Base-by-base conservation (phyloP, 2,888 invertebrate genomes). In the Rosalia funebris region DNA sequence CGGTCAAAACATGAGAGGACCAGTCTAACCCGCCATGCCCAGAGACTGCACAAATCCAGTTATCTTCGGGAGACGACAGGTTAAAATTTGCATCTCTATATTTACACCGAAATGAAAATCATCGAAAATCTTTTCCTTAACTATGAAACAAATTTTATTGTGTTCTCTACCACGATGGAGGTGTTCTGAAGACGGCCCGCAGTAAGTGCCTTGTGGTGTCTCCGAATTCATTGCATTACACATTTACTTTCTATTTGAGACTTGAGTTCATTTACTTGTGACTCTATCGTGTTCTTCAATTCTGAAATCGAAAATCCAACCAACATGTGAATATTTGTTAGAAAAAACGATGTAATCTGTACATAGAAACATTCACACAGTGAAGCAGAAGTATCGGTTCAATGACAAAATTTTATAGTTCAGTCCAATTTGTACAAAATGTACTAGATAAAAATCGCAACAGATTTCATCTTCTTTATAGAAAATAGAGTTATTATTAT, bases 221-320 rank as follows among this genome's bases (percentile, higher is more conserved):
- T 76, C 77, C 86, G 71, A 76, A 78, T 79, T 94, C 93, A 95
- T 93, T 95, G 95, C 89, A 95, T 90, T 84, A 91, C 93, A 88
- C 95, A 95, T 88, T 93, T 95, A 87, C 93, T 95, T 88, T 96
- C 96, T 85, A 96, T 92, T 87, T 95, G 93, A 83, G 94, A 90
- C 87, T 95, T 96, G 84, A 96, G 88, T 88, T 96, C 95, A 84
- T 91, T 95, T 86, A 96, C 95, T 89, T 95, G 95, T 83, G 94
- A 92, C 87, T 96, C 95, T 88, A 96, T 91, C 86, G 94, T 92
- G 87, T 96, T 95, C 90, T 95, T 96, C 89, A 96, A 86, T 87
- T 95, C 96, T 96, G 92, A 75, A 92, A 91, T 80, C 53, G 31
- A 62, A 62, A 48, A 48, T 46, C 37, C 78, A 81, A 78, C 71